Base-by-base conservation (phyloP, 2,797 vertebrate species). In the Phoeniculus purpureus region DNA sequence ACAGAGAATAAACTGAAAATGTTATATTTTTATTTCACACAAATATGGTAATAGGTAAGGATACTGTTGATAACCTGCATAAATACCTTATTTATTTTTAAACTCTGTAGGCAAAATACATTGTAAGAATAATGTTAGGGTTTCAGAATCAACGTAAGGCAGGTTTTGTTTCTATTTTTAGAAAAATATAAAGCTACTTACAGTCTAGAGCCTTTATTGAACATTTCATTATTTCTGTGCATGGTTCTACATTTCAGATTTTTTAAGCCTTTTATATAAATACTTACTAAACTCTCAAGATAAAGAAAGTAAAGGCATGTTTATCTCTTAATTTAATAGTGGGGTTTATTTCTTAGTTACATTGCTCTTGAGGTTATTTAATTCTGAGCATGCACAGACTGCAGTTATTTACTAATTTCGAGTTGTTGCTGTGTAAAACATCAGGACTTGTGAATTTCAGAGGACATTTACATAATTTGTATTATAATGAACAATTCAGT, bases 401-500 rank as follows among this genome's bases (percentile, higher is more conserved):
- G 6, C 65, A 25, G 8, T 67, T 71, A 66, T 29, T 85, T 77
- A 62, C 10, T 88, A 40, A 71, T 86, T 90, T 87, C 74, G 61
- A 82, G 15, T 56, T 75, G 23, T 16, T 77, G 61, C 16, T 77
- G 50, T 74, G 72, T 75, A 85, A 68, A 82, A 77, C 18, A 51
- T 55, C 11, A 87, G 19, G n/a, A 15, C 40, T 91, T 84, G 78
- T 81, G 89, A 90, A 87, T 15, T 90, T 52, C 55, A 72, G 31
- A 54, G 73, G 52, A 71, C 90, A 72, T 59, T 65, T 70, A 9
- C 65, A 26, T 85, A 58, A 85, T 82, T 85, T 85, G 9, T 78
- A 92, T 83, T 72, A 48, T 81, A 78, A 71, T 81, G 45, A 43
- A 83, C 51, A 93, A 23, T 83, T 82, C 73, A 81, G 17, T 45